Evolutionary conservation across 2,113 vertebrate species (phyloP).

Genomic region (Oncorhynchus nerka): DNA sequence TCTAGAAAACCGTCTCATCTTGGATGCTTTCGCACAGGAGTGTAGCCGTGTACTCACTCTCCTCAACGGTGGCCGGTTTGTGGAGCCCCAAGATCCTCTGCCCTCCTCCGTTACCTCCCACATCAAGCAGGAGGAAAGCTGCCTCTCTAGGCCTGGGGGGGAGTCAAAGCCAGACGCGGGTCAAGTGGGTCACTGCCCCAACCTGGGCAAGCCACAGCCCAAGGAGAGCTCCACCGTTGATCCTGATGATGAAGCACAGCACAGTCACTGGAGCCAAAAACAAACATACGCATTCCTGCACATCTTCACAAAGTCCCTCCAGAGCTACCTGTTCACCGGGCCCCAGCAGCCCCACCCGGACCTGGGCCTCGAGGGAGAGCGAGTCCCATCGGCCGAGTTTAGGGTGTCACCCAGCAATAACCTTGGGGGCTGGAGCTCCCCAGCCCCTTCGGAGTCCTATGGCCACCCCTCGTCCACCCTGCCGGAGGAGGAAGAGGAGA

Average conservation of each 20-base stretch:
- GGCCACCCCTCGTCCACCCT: conserved; percentile 95
- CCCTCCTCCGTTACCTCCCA: conserved; percentile 81
- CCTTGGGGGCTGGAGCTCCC: conserved; percentile 92
- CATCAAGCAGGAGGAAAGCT: conserved; percentile 88
- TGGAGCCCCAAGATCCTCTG: conserved; percentile 66
- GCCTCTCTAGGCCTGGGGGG: conserved; percentile 44
- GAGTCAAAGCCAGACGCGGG: conserved; percentile 63
- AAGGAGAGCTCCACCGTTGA: conserved; percentile 80
- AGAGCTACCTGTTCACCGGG: conserved; percentile 92
- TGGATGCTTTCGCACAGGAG: conserved; percentile 97
- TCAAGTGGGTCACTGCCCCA: conserved; percentile 40
- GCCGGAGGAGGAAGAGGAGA: conserved; percentile 86
- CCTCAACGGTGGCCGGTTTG: conserved; percentile 91
- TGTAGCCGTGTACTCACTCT: conserved; percentile 97
- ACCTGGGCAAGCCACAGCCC: conserved; percentile 69
- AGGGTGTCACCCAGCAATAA: conserved; percentile 83
- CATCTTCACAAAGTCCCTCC: conserved; percentile 96
- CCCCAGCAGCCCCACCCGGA: conserved; percentile 68
- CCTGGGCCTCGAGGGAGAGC: conserved; percentile 78
- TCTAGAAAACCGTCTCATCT: conserved; percentile 92
- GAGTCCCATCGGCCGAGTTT: conserved; percentile 77
- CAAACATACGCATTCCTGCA: conserved; percentile 92
- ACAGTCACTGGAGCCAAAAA: conserved; percentile 87
- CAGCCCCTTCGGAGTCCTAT: conserved; percentile 92
- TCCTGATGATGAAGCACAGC: conserved; percentile 83